A percentile compares a stretch with the other conserved stretches of the same genome.
These are phyloP conservation scores for Microcebus ravelobensis DNA, from an alignment of 2,113 vertebrate genomes.

Conservation along the genomic window DNA sequence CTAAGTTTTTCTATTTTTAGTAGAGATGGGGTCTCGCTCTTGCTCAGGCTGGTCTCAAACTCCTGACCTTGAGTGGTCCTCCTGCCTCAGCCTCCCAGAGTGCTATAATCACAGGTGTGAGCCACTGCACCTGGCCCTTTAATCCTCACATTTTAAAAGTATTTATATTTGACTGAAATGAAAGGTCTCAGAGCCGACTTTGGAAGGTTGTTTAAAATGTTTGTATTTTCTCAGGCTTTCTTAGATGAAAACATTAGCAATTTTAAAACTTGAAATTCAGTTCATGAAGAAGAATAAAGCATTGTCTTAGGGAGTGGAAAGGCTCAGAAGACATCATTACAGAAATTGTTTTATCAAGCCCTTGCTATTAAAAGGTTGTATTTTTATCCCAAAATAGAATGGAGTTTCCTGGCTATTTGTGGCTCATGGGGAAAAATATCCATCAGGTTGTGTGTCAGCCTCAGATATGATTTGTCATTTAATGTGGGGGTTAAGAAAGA, in stretches of 20 bases:
- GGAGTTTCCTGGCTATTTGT: background rate
- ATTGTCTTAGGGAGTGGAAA: background rate
- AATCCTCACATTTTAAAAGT: background rate
- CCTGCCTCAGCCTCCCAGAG: too few relatives aligned
- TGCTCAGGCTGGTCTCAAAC: too few relatives aligned
- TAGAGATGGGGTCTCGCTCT: too few relatives aligned
- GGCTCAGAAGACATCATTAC: background rate
- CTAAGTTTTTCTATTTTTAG: too few relatives aligned
- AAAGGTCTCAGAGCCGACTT: background rate
- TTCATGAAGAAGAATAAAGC: background rate
- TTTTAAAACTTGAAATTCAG: background rate
- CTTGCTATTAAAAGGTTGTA: background rate
- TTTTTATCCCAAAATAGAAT: slow-evolving; percentile 19
- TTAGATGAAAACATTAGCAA: background rate
- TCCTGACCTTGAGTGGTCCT: too few relatives aligned
- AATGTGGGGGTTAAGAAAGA: background rate
- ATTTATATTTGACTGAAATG: background rate
- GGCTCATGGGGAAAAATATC: background rate
- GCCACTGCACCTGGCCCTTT: too few relatives aligned
- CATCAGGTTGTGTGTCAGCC: background rate
- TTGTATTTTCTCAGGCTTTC: background rate
- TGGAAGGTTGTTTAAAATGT: background rate
- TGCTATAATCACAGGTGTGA: too few relatives aligned
- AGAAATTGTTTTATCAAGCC: background rate
- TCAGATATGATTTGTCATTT: background rate